Conservation (phyloP, 1,140 invertebrate species). For the Drosophila guanche region DNA sequence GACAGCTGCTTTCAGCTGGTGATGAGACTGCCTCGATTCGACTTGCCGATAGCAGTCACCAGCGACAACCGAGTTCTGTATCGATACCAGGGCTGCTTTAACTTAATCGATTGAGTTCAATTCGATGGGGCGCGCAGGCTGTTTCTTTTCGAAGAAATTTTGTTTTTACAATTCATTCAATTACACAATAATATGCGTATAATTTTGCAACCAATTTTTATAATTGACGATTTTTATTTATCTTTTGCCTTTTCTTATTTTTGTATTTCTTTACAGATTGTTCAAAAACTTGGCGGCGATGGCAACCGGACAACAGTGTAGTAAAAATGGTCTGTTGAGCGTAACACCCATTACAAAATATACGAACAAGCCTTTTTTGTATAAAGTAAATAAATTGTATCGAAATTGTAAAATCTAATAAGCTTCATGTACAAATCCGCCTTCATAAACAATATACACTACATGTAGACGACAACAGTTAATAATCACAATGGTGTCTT, state of each 20-base stretch:
- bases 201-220: neutral
- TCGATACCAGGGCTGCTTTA: neutral
- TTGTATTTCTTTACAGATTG: constrained; percentile 57
- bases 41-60: constrained; percentile 33
- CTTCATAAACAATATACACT: constrained; percentile 28
- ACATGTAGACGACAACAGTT: constrained; percentile 16
- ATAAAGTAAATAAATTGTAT: constrained; percentile 65
- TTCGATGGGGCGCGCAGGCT: too few relatives aligned
- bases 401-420: constrained; percentile 48
- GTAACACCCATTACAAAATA: constrained; percentile 26
- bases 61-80: too few relatives aligned
- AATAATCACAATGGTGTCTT: constrained; percentile 3
- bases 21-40: constrained; percentile 16
- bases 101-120: too few relatives aligned
- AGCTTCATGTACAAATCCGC: constrained; percentile 29
- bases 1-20: constrained; percentile 45
- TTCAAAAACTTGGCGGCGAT: constrained; percentile 79
- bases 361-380: constrained; percentile 50
- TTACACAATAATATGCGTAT: too few relatives aligned
- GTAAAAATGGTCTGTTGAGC: constrained; percentile 38
- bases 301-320: constrained; percentile 79
- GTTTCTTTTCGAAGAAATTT: too few relatives aligned
- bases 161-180: too few relatives aligned
- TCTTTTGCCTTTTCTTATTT: neutral
- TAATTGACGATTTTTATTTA: too few relatives aligned